phyloP scores from a whole-genome alignment of 2,797 vertebrate genomes.

The Acrossocheilus fasciatus region DNA sequence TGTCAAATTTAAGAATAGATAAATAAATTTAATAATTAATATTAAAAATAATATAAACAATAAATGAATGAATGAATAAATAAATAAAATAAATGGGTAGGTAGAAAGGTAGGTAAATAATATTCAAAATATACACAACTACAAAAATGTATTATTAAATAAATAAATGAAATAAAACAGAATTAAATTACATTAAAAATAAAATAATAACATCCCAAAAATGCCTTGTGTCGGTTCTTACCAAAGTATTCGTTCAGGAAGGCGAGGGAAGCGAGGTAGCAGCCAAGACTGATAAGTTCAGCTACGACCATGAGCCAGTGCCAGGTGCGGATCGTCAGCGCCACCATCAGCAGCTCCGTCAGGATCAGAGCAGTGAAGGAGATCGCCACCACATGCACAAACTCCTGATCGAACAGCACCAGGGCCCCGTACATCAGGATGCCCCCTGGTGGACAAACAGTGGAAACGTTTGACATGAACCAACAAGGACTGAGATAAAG shows the following conservation, averaged over 20 bases:
- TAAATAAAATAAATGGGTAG: background rate
- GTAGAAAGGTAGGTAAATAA: background rate
- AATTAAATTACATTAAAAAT: background rate
- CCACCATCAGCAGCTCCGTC: constrained; percentile 98
- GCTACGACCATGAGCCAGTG: constrained; percentile 98
- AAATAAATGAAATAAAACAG: background rate
- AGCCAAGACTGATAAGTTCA: constrained; percentile 94
- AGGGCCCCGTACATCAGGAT: constrained; percentile 96
- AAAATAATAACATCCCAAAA: background rate
- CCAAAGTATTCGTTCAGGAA: constrained; percentile 98
- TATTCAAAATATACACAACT: background rate
- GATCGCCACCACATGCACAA: constrained; percentile 97
- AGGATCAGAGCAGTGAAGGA: constrained; percentile 96
- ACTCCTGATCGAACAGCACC: constrained; percentile 95
- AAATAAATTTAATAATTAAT: background rate
- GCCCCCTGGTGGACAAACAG: constrained; percentile 82
- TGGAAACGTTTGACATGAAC: background rate
- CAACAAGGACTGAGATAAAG: background rate
- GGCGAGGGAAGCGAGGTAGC: constrained; percentile 94
- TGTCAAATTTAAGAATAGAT: background rate
- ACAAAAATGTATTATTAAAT: background rate
- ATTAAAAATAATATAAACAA: background rate
- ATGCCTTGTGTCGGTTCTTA: constrained; percentile 71
- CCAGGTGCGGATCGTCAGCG: constrained; percentile 93
- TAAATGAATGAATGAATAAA: too few relatives aligned